A percentile compares a stretch with the other conserved stretches of the same genome.
Conservation (phyloP, 1,140 invertebrate species). For the Sweltsa coloradensis region DNA sequence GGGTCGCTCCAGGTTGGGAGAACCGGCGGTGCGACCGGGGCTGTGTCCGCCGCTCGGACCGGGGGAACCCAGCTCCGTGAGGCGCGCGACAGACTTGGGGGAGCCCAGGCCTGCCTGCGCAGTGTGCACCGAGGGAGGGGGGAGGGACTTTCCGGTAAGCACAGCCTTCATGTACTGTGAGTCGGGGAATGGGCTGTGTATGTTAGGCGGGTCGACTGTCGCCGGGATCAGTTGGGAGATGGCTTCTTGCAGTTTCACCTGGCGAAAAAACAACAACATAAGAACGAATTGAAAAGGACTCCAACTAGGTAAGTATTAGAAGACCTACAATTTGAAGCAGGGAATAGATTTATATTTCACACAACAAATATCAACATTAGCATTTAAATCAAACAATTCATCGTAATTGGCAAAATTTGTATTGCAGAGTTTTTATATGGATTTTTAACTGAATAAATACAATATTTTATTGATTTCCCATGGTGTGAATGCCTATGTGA, state of each 20-base stretch:
- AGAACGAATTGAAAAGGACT: neutral
- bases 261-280: conserved; percentile 19
- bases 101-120: conserved; percentile 21
- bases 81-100: neutral
- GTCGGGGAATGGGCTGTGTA: conserved; percentile 24
- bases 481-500: no score
- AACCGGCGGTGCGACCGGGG: neutral
- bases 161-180: conserved; percentile 28
- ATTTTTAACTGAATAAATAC: no score
- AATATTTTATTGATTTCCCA: no score
- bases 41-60: neutral
- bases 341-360: neutral
- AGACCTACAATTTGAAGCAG: neutral
- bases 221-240: conserved; percentile 46
- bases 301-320: neutral
- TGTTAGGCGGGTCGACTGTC: conserved; percentile 19
- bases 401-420: neutral
- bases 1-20: no score
- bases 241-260: conserved; percentile 45
- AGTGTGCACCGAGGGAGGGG: conserved; percentile 25
- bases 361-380: neutral
- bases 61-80: neutral
- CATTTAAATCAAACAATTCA: neutral
- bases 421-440: neutral
- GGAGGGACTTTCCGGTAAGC: conserved; percentile 25